These are phyloP conservation scores for Aphidius ervi DNA, from an alignment of 1,140 invertebrate species.

Conservation along the genomic window DNA sequence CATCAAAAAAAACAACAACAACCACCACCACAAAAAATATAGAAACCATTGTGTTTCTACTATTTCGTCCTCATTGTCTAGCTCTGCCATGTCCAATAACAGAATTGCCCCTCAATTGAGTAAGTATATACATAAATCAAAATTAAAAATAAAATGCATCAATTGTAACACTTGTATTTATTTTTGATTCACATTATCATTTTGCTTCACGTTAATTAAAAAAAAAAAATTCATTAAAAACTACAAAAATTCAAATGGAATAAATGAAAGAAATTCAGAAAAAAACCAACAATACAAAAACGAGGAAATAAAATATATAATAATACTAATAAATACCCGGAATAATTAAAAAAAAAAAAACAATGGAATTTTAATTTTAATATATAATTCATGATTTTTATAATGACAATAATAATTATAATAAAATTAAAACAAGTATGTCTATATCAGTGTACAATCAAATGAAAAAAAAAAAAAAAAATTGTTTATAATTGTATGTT, in stretches of 20 bases:
- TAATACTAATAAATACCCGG: too few species aligned
- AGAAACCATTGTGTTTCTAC: slow-evolving; percentile 12
- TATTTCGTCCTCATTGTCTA: slow-evolving; percentile 27
- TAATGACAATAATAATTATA: too few species aligned
- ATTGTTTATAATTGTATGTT: too few species aligned
- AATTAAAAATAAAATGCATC: not conserved
- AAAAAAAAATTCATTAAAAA: not conserved
- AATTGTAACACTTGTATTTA: slow-evolving; percentile 2
- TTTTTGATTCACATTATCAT: not conserved
- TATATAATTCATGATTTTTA: too few species aligned
- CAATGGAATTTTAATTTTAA: too few species aligned
- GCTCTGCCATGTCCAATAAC: slow-evolving; percentile 41
- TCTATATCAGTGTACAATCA: too few species aligned
- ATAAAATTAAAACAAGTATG: too few species aligned
- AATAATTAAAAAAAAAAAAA: too few species aligned
- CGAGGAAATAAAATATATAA: too few species aligned
- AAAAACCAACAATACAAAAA: slow-evolving; percentile 1
- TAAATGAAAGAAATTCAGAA: not conserved
- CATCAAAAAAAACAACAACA: not conserved
- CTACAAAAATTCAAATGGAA: slow-evolving; percentile 1
- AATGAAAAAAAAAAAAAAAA: too few species aligned
- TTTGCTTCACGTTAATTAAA: not conserved
- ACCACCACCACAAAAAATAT: slow-evolving; percentile 3
- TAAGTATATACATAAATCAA: slow-evolving; percentile 26
- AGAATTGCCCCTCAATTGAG: slow-evolving; percentile 34